These are phyloP conservation scores for Montipora capricornis DNA, from an alignment of 64 coral and sea anemone species.

Conservation along the genomic window DNA sequence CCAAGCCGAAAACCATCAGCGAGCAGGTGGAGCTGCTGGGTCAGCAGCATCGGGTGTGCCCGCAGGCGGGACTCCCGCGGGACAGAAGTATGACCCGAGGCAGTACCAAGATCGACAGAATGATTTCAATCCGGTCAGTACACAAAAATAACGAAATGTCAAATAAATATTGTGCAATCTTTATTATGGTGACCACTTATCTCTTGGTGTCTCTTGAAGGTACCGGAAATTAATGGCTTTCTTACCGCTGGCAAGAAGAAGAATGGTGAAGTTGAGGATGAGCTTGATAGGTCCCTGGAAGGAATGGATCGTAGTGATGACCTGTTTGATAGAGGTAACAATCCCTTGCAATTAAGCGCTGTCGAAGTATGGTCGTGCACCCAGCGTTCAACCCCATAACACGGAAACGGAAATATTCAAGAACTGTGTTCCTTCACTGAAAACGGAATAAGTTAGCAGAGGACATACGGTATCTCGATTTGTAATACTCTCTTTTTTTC, in stretches of 20 bases:
- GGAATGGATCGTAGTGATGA: slow-evolving; percentile 62
- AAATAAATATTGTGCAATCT: neutral
- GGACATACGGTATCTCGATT: no score
- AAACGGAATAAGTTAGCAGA: neutral
- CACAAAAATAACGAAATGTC: neutral
- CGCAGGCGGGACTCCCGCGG: slow-evolving; percentile 36
- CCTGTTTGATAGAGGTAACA: slow-evolving; percentile 66
- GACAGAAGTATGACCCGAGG: slow-evolving; percentile 71
- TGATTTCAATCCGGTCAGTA: slow-evolving; percentile 70
- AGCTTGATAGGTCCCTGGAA: slow-evolving; percentile 71
- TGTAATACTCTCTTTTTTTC: neutral
- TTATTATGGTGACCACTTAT: neutral
- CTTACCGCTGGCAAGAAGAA: slow-evolving; percentile 61
- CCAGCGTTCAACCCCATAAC: no score
- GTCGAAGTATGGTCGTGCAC: no score
- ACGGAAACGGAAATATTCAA: no score
- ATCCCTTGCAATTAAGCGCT: neutral
- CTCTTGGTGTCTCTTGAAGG: slow-evolving; percentile 14
- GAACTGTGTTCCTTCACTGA: no score
- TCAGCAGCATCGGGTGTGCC: neutral
- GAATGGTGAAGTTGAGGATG: slow-evolving; percentile 58
- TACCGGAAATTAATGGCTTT: slow-evolving; percentile 74
- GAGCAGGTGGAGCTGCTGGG: slow-evolving; percentile 2
- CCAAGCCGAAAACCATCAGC: slow-evolving; percentile 4
- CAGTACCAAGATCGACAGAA: slow-evolving; percentile 74